phyloP scores from a whole-genome alignment of 2,888 invertebrate genomes.

The Operophtera brumata region DNA sequence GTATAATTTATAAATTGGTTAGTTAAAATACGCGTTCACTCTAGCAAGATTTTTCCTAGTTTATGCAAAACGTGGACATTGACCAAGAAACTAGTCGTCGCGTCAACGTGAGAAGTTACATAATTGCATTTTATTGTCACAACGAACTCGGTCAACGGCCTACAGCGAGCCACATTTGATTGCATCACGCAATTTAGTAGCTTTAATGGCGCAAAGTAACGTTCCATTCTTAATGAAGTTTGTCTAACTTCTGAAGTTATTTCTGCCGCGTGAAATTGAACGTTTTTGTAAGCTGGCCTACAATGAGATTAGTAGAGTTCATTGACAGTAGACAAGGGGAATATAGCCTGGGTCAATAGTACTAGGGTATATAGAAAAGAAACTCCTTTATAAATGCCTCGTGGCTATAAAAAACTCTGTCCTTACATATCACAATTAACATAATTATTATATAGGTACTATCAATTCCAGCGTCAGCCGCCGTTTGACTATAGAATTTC shows the following conservation, averaged over 20 bases:
- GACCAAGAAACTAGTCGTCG: slow-evolving; percentile 35
- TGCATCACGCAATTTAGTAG: slow-evolving; percentile 43
- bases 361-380: slow-evolving; percentile 5
- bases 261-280: slow-evolving; percentile 52
- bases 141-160: slow-evolving; percentile 51
- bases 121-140: slow-evolving; percentile 46
- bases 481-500: too few relatives aligned
- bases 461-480: too few relatives aligned
- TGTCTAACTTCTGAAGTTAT: slow-evolving; percentile 51
- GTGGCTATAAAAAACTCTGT: too few relatives aligned
- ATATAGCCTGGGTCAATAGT: background rate
- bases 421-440: too few relatives aligned
- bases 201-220: slow-evolving; percentile 41
- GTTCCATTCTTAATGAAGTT: slow-evolving; percentile 52
- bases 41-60: too few relatives aligned
- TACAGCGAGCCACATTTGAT: slow-evolving; percentile 37
- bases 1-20: background rate
- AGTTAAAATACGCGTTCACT: background rate
- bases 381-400: background rate
- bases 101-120: slow-evolving; percentile 40
- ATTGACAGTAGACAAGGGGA: slow-evolving; percentile 55
- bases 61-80: slow-evolving; percentile 30
- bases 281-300: slow-evolving; percentile 46
- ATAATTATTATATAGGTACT: too few relatives aligned
- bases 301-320: slow-evolving; percentile 66